phyloP scores from a whole-genome alignment of 2,113 vertebrate genomes.

The Xiphophorus maculatus region DNA sequence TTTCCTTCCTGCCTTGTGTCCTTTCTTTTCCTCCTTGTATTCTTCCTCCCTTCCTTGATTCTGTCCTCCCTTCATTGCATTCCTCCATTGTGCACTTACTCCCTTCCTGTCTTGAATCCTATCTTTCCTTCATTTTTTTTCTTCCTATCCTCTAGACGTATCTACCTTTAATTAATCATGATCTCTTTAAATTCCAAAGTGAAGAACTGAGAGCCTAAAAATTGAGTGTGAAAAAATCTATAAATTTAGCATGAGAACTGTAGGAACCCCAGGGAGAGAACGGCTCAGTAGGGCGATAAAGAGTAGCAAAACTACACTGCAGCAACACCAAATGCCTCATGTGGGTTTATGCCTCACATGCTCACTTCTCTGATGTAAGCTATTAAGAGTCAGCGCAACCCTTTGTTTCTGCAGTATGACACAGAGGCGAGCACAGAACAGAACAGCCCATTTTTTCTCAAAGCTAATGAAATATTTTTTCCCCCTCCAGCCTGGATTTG shows the following conservation, averaged over 20 bases:
- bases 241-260: neutral
- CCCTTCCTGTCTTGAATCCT: neutral
- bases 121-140: too few relatives aligned
- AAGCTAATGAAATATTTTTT: constrained; percentile 22
- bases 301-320: neutral
- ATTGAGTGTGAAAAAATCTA: neutral
- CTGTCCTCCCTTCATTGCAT: too few relatives aligned
- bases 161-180: too few relatives aligned
- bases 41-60: too few relatives aligned
- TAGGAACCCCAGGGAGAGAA: neutral
- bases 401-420: constrained; percentile 23
- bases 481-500: constrained; percentile 34
- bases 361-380: constrained; percentile 43
- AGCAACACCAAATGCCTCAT: neutral
- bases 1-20: too few relatives aligned
- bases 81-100: neutral
- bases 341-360: neutral
- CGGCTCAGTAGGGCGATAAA: neutral
- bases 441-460: constrained; percentile 2
- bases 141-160: too few relatives aligned
- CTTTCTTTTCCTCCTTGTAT: too few relatives aligned
- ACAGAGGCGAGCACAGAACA: constrained; percentile 6
- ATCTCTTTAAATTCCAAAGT: neutral
- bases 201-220: neutral
- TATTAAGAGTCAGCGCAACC: constrained; percentile 26